Evolutionary conservation across 1,140 invertebrate species (phyloP).

Genomic region (Scylla paramamosain): DNA sequence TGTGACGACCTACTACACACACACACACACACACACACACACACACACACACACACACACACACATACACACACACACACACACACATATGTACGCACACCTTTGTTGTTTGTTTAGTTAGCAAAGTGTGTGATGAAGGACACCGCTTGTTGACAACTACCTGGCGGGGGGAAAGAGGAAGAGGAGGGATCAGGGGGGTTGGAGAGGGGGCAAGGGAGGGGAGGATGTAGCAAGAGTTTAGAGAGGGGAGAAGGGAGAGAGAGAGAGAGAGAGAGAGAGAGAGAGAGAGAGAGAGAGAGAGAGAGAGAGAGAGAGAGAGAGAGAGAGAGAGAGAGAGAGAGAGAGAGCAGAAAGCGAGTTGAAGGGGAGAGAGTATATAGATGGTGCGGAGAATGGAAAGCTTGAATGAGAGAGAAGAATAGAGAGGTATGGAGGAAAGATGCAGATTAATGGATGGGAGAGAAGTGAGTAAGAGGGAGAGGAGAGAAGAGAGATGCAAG

Average conservation of each 20-base stretch:
- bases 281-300: slow-evolving; percentile 9
- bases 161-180: not conserved
- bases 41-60: slow-evolving; percentile 53
- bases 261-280: slow-evolving; percentile 3
- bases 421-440: not conserved
- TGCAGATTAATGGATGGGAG: not conserved
- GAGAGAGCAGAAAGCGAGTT: not conserved
- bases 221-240: no score
- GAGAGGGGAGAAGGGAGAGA: not conserved
- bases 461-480: not conserved
- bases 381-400: not conserved
- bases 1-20: not conserved
- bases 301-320: not conserved
- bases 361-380: not conserved
- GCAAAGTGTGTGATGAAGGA: no score
- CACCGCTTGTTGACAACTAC: not conserved
- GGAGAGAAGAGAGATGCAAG: not conserved
- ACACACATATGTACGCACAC: slow-evolving; percentile 31
- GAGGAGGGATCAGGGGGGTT: no score
- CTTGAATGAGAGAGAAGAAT: not conserved
- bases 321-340: not conserved
- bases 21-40: slow-evolving; percentile 52
- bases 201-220: not conserved
- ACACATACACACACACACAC: slow-evolving; percentile 47
- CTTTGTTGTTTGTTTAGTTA: not conserved